Base-by-base conservation (phyloP, 2,113 vertebrate genomes). In the Gopherus flavomarginatus region DNA sequence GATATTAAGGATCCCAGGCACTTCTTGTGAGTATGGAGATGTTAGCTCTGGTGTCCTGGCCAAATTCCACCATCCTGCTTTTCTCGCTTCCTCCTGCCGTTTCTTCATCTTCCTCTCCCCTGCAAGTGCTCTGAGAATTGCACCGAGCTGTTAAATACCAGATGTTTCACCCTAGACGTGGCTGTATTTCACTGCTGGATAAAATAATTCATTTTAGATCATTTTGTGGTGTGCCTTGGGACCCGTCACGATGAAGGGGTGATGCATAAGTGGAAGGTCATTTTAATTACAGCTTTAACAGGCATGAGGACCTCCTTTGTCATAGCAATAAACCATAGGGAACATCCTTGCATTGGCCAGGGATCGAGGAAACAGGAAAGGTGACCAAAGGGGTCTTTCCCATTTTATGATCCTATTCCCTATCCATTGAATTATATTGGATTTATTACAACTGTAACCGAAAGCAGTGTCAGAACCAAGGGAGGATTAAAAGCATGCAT, bases 401-500 rank as follows among this genome's bases (percentile, higher is more conserved):
- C 75, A 84, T 11, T 85, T 56, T 92, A 75, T 88, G 87, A 87
- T 90, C 91, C 90, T 88, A 84, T 75, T 98, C 94, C 91, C 96
- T 91, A 49, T 21, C 1, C 91, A 93, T 88, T 93, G 53, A 84
- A 96, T 94, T 86, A 69, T 80, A 7, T 96, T 96, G 97, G 96
- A 98, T 98, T 98, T 98, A 97, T 98, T 97, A 94, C 96, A 85
- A 90, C 92, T 86, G 95, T 19, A 87, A 92, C 89, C 80, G 93
- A 95, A 96, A 97, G 94, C 83, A 93, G 89, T 94, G 38, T 92
- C 14, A 96, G 85, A 95, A 83, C 90, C 88, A 90, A 52, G 88
- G 83, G 94, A 91, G 97, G 98, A 98, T 98, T 98, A 97, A 96
- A 98, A 98, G 96, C 96, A 97, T 88, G 96, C 96, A 6, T 59